Base-by-base conservation (phyloP, 2,888 invertebrate genomes). In the Julus scandinavius region DNA sequence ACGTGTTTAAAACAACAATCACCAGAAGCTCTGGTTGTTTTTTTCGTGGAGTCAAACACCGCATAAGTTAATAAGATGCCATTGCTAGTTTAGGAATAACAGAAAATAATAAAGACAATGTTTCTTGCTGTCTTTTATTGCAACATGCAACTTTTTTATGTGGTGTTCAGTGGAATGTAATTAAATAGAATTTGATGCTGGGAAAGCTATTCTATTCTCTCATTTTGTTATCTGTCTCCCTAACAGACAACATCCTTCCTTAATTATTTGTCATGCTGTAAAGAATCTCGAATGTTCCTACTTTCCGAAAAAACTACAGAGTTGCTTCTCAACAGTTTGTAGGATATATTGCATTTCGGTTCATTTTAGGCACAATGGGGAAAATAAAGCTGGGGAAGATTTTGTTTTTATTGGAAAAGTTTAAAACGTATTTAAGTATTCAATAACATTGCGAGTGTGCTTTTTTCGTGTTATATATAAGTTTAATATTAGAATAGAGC, bases 111-210 rank as follows among this genome's bases (percentile, higher is more conserved):
- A 29, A 72, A 72, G 29, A 1, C 11, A 11, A 9, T 72, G 20
- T 72, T 72, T 72, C 29, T 29, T 54, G 2, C 13, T 13, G 38
- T 38, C 3, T 40, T 38, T 7, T 45, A 7, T 45, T 45, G 45
- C 45, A 45, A 45, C 45, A 7, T 7, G 45, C 45, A 45, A 45
- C 45, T 45, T 5, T 45, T 45, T 45, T 45, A 7, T 45, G 29
- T 29, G 29, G 29, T 29, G 2, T 38, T 80, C 13, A 38, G 29
- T 80, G 80, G 80, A 80, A 80, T 80, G 80, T 80, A 80, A 80
- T 80, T 80, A 38, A 80, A 38, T 13, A 80, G 80, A 40, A 80
- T 40, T 80, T 80, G 80, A 80, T 80, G 38, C 38, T 72, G 72
- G 2, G 11, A 72, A 72, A 11, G 29, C 29, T 72, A 11, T 72